A percentile compares a stretch with the other conserved stretches of the same genome.
These are phyloP conservation scores for Chloroclysta siterata DNA, from an alignment of 2,888 invertebrate species.

Conservation along the genomic window DNA sequence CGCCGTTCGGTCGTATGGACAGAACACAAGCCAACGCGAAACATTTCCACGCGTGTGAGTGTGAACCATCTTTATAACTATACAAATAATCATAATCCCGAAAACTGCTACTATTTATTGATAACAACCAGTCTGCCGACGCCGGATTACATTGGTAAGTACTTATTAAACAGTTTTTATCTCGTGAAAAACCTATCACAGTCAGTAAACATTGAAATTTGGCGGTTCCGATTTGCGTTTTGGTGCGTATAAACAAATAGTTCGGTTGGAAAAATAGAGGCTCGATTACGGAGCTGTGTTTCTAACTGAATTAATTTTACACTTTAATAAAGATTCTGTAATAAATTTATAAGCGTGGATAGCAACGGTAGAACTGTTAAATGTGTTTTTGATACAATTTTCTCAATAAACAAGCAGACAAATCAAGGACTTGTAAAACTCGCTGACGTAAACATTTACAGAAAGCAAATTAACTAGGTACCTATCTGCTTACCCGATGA, in stretches of 20 bases:
- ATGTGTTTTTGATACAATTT: neutral
- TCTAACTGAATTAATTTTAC: neutral
- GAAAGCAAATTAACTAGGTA: too few species aligned
- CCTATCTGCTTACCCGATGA: too few species aligned
- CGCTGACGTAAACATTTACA: too few species aligned
- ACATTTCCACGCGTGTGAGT: slow-evolving; percentile 33
- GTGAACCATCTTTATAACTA: slow-evolving; percentile 8
- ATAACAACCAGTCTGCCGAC: slow-evolving; percentile 47
- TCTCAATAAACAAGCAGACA: too few species aligned
- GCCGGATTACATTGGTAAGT: slow-evolving; percentile 55
- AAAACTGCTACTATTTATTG: slow-evolving; percentile 40
- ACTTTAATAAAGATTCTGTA: neutral
- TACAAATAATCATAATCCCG: slow-evolving; percentile 35
- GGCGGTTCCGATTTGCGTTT: slow-evolving; percentile 51
- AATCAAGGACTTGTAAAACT: too few species aligned
- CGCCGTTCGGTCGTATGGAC: slow-evolving; percentile 33
- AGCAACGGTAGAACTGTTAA: neutral
- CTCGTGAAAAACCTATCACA: slow-evolving; percentile 49
- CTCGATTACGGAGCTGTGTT: neutral
- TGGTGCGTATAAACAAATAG: slow-evolving; percentile 49
- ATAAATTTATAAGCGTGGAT: neutral
- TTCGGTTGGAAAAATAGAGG: slow-evolving; percentile 37
- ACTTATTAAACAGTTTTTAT: slow-evolving; percentile 53
- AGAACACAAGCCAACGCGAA: slow-evolving; percentile 13
- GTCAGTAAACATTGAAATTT: slow-evolving; percentile 59